Conservation (phyloP, 2,113 vertebrate species). For the Cynoglossus semilaevis region DNA sequence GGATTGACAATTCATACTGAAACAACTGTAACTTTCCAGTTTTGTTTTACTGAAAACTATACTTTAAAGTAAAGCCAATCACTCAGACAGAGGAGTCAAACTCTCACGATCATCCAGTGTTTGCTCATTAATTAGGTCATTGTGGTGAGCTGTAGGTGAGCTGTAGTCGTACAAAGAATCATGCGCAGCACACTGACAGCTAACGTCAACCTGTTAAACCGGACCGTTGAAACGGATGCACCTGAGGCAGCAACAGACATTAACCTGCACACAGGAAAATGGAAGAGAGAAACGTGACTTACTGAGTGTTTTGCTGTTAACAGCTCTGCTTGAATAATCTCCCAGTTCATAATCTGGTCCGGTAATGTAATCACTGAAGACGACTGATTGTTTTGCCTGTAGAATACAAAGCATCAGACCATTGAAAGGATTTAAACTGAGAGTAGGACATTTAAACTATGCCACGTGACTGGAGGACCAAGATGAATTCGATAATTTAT, state of each 20-base stretch:
- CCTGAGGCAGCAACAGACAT: slow-evolving; percentile 64
- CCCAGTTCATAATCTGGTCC: not conserved
- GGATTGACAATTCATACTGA: slow-evolving; percentile 1
- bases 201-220: slow-evolving; percentile 54
- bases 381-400: slow-evolving; percentile 9
- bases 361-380: slow-evolving; percentile 34
- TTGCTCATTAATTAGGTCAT: slow-evolving; percentile 41
- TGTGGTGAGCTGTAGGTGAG: slow-evolving; percentile 36
- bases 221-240: slow-evolving; percentile 42
- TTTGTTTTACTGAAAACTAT: not conserved
- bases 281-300: slow-evolving; percentile 3
- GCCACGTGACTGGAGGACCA: not conserved
- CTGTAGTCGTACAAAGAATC: not conserved
- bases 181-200: slow-evolving; percentile 16
- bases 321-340: slow-evolving; percentile 14
- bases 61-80: not conserved
- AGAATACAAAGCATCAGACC: slow-evolving; percentile 8
- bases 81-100: slow-evolving; percentile 24
- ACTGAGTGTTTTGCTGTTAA: not conserved
- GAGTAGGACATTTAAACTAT: not conserved
- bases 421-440: not conserved
- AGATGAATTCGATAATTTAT: not conserved
- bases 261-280: slow-evolving; percentile 11
- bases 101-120: slow-evolving; percentile 5
- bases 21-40: not conserved